phyloP scores from a whole-genome alignment of 1,140 invertebrate genomes.

The Orchesella cincta region DNA sequence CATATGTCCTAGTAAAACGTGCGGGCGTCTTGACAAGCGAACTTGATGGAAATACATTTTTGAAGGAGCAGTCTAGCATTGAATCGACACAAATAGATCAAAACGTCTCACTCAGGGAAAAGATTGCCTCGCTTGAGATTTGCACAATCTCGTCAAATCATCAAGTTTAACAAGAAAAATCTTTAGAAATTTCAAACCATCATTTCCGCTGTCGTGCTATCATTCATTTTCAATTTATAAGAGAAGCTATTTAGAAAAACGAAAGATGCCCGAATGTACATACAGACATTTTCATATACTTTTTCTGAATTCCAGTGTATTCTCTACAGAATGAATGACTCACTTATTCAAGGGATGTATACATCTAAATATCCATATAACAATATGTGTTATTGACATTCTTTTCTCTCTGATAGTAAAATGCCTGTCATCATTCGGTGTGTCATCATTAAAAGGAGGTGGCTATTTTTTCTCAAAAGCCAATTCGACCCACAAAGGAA shows the following conservation, averaged over 20 bases:
- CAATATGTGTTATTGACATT: no score
- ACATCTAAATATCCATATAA: no score
- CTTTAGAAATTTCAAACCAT: not conserved
- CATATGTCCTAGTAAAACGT: no score
- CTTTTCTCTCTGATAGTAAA: not conserved
- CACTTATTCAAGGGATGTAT: no score
- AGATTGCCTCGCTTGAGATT: not conserved
- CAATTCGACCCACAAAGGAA: not conserved
- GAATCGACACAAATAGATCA: not conserved
- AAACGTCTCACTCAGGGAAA: not conserved
- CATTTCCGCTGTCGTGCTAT: conserved; percentile 3
- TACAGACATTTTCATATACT: no score
- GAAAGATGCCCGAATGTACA: no score
- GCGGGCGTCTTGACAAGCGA: no score
- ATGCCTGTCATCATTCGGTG: not conserved
- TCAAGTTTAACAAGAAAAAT: conserved; percentile 19
- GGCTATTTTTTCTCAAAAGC: not conserved
- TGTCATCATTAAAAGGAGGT: not conserved
- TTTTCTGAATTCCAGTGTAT: no score
- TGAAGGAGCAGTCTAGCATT: not conserved
- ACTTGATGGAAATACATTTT: no score
- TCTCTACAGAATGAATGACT: no score
- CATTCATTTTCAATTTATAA: conserved; percentile 12
- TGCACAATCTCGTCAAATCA: conserved; percentile 18
- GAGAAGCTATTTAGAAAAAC: no score